Percentiles rank a stretch among this genome's conserved stretches.
Evolutionary conservation across 2,888 invertebrate genomes (phyloP).

Genomic region (Epinotia nisella): DNA sequence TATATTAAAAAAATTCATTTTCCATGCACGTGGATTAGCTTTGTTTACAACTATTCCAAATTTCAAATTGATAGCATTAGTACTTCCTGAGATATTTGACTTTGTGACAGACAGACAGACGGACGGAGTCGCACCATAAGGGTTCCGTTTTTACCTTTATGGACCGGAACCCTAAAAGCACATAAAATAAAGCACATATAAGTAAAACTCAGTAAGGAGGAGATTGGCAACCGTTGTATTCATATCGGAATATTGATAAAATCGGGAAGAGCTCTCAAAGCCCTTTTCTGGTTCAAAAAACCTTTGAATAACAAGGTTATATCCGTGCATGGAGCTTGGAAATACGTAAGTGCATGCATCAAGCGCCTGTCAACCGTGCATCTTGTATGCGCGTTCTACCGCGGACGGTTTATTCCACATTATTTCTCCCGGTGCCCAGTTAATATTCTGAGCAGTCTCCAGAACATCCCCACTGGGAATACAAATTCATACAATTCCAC

Average conservation of each 20-base stretch:
- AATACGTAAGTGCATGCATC: conserved; percentile 40
- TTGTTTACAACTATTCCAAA: too few relatives aligned
- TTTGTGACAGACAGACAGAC: too few relatives aligned
- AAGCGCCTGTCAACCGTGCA: conserved; percentile 58
- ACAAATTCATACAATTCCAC: conserved; percentile 68
- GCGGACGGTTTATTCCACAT: conserved; percentile 76
- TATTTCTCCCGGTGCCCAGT: conserved; percentile 71
- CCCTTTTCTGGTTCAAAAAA: not conserved
- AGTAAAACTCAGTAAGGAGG: too few relatives aligned
- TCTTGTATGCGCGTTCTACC: conserved; percentile 71
- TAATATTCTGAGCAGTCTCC: conserved; percentile 73
- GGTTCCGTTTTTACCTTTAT: too few relatives aligned
- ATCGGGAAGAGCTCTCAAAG: not conserved
- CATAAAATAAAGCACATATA: too few relatives aligned
- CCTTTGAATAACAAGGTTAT: conserved; percentile 20
- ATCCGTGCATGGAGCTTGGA: not conserved
- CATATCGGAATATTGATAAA: not conserved
- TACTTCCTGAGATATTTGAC: too few relatives aligned
- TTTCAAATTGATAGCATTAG: too few relatives aligned
- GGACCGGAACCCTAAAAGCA: too few relatives aligned
- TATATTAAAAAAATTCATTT: too few relatives aligned
- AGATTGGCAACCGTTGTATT: too few relatives aligned
- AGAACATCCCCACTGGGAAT: conserved; percentile 68
- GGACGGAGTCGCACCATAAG: too few relatives aligned
- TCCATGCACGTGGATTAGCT: too few relatives aligned